These are phyloP conservation scores for Philonicus albiceps DNA, from an alignment of 2,888 invertebrate genomes.

Conservation along the genomic window DNA sequence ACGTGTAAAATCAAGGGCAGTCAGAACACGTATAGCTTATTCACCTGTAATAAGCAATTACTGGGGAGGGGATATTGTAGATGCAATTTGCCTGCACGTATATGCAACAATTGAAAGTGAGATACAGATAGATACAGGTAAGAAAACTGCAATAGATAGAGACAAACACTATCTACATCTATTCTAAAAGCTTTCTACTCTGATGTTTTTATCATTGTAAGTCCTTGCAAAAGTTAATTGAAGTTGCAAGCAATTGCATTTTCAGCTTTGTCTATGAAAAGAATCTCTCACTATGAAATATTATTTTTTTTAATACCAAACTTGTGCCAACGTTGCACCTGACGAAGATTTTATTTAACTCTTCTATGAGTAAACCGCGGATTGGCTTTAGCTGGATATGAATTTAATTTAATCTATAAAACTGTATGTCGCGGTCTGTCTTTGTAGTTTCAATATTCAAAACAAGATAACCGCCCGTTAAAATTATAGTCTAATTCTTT, in stretches of 20 bases:
- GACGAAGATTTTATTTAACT: neutral
- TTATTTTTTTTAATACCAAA: neutral
- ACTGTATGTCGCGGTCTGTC: neutral
- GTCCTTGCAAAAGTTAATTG: neutral
- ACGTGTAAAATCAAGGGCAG: neutral
- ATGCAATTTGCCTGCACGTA: too few species aligned
- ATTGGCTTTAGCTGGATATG: neutral
- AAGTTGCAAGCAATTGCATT: neutral
- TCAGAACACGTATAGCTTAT: neutral
- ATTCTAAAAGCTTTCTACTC: neutral
- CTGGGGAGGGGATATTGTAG: too few species aligned
- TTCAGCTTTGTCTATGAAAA: neutral
- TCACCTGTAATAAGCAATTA: too few species aligned
- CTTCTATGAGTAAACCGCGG: neutral
- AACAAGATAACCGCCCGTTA: neutral
- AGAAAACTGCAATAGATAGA: neutral
- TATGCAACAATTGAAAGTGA: too few species aligned
- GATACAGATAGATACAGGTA: neutral
- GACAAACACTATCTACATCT: neutral
- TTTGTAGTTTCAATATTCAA: neutral
- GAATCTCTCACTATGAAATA: too few species aligned
- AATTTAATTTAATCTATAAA: neutral
- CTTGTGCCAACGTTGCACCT: neutral
- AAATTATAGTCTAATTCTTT: neutral
- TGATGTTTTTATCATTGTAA: neutral